Conservation (phyloP, 2,797 vertebrate species). For the Lophotriccus pileatus region DNA sequence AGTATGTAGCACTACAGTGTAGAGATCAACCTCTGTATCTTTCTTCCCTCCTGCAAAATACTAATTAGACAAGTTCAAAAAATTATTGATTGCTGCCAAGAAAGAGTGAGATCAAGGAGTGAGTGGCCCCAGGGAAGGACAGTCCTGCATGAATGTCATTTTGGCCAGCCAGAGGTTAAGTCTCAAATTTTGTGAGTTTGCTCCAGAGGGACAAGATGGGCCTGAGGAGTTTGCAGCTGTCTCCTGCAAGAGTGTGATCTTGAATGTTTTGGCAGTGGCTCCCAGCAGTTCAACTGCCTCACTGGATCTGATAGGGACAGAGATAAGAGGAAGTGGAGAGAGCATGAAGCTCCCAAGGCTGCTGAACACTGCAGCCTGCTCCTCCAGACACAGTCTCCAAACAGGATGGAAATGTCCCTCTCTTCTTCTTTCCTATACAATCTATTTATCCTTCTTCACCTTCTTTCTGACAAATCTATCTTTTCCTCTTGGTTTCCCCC, state of each 20-base stretch:
- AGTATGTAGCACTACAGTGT: background rate
- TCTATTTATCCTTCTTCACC: background rate
- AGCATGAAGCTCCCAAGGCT: background rate
- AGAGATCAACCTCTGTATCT: background rate
- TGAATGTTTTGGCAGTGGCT: background rate
- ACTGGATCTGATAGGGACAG: background rate
- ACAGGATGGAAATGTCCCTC: background rate
- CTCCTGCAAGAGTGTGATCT: background rate
- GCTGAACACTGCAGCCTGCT: background rate
- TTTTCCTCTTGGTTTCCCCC: background rate
- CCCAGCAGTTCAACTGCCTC: background rate
- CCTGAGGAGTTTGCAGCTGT: background rate
- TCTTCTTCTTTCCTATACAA: background rate
- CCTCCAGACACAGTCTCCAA: background rate
- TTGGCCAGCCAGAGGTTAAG: background rate
- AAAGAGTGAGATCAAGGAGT: background rate
- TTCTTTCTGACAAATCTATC: background rate
- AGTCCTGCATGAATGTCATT: background rate
- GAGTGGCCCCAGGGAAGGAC: background rate
- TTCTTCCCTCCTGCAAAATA: background rate
- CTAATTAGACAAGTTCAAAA: background rate
- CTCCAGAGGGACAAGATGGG: background rate
- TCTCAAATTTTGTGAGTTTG: background rate
- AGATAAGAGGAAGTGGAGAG: background rate
- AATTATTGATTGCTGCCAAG: background rate